These are phyloP conservation scores for Microctonus hyperodae DNA, from an alignment of 2,888 invertebrate genomes.

Conservation along the genomic window DNA sequence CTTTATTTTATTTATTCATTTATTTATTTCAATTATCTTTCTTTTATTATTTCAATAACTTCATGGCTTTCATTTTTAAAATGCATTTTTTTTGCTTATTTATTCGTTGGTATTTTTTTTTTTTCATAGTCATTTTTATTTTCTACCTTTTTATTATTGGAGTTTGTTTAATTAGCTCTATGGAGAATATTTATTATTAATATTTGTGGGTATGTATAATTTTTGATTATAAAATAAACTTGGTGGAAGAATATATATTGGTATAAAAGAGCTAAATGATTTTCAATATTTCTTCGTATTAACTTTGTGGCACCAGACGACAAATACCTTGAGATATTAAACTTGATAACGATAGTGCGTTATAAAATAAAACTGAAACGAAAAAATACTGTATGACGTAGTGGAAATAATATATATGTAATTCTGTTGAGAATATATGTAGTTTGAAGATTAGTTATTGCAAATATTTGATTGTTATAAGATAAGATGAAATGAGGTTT, in stretches of 20 bases:
- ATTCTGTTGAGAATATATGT: background rate
- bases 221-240: too few species aligned
- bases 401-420: background rate
- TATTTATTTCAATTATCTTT: too few species aligned
- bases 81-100: too few species aligned
- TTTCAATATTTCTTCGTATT: conserved; percentile 4
- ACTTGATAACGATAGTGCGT: conserved; percentile 38
- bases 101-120: too few species aligned
- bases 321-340: conserved; percentile 45
- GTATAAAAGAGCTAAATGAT: background rate
- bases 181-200: too few species aligned
- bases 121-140: too few species aligned
- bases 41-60: too few species aligned
- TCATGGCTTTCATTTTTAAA: too few species aligned
- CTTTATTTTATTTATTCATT: background rate
- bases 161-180: too few species aligned
- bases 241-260: conserved; percentile 1
- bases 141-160: too few species aligned
- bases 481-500: background rate
- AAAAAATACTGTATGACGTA: conserved; percentile 11
- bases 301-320: conserved; percentile 46
- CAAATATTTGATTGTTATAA: background rate
- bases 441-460: background rate
- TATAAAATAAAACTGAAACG: conserved; percentile 37
- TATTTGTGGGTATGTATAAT: too few species aligned